These are phyloP conservation scores for Poecilus cupreus DNA, from an alignment of 2,888 invertebrate genomes.

Conservation along the genomic window DNA sequence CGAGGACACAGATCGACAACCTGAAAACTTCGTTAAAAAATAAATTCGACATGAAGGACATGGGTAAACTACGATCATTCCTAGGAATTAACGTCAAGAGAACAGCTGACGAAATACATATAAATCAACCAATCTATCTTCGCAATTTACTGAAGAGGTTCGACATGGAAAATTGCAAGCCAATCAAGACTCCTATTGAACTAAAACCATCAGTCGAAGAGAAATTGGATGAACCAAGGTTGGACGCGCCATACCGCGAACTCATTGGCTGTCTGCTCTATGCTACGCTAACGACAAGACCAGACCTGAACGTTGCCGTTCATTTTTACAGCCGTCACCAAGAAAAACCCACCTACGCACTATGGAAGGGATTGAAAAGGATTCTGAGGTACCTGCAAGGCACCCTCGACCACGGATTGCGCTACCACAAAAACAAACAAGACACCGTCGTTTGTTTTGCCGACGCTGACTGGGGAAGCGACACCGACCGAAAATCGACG, in stretches of 20 bases:
- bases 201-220: slow-evolving; percentile 45
- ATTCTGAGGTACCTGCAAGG: slow-evolving; percentile 49
- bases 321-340: slow-evolving; percentile 33
- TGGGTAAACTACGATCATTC: slow-evolving; percentile 61
- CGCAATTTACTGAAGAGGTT: slow-evolving; percentile 61
- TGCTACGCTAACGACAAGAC: no score
- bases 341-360: no score
- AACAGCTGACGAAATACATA: slow-evolving; percentile 53
- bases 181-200: slow-evolving; percentile 62
- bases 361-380: slow-evolving; percentile 43
- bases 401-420: slow-evolving; percentile 5
- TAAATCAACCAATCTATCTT: slow-evolving; percentile 62
- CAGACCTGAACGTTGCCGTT: slow-evolving; percentile 4
- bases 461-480: slow-evolving; percentile 64
- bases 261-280: no score
- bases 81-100: slow-evolving; percentile 62
- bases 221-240: background rate
- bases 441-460: slow-evolving; percentile 59
- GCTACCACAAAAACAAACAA: slow-evolving; percentile 1
- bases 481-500: slow-evolving; percentile 63
- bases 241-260: slow-evolving; percentile 10
- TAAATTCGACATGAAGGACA: slow-evolving; percentile 62
- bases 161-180: slow-evolving; percentile 62
- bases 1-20: background rate
- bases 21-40: slow-evolving; percentile 61